A percentile compares a stretch with the other conserved stretches of the same genome.
phyloP scores from a whole-genome alignment of 30 jellyfish, hydroid and myxozoan species.

The Mastigias papua region DNA sequence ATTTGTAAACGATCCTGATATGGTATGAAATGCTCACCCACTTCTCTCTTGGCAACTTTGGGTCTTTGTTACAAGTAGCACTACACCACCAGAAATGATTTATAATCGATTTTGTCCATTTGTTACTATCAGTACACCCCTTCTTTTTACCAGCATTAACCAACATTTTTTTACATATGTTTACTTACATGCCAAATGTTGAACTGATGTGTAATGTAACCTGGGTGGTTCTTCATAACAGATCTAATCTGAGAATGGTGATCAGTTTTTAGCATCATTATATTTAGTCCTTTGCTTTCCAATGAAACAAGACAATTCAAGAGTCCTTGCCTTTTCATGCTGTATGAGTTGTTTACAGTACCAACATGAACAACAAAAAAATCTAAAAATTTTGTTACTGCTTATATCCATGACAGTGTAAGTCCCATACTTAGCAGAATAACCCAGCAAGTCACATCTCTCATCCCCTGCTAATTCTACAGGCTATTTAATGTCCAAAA shows the following conservation, averaged over 20 bases:
- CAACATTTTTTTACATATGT: conserved; percentile 32
- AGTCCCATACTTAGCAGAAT: conserved; percentile 52
- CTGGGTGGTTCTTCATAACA: conserved; percentile 33
- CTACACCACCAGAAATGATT: conserved; percentile 77
- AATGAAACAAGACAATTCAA: conserved; percentile 10
- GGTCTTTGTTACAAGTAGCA: conserved; percentile 58
- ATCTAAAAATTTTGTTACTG: conserved; percentile 23
- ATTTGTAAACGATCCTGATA: conserved; percentile 34
- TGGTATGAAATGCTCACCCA: conserved; percentile 58
- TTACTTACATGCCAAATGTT: conserved; percentile 70
- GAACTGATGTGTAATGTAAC: conserved; percentile 46
- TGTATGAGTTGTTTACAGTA: conserved; percentile 25
- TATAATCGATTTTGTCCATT: conserved; percentile 51
- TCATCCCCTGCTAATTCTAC: conserved; percentile 53
- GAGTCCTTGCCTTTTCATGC: conserved; percentile 58
- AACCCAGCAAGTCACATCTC: conserved; percentile 53
- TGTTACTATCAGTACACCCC: conserved; percentile 3
- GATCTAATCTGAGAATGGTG: conserved; percentile 50
- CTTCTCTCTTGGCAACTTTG: conserved; percentile 24
- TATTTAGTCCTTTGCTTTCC: conserved; percentile 16
- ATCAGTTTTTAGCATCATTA: conserved; percentile 44
- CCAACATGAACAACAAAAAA: conserved; percentile 33
- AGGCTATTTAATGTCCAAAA: conserved; percentile 3
- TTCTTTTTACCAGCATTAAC: conserved; percentile 23
- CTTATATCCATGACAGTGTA: conserved; percentile 57